Evolutionary conservation across 1,140 invertebrate species (phyloP), one percentile per base, ranked within the genome.

Genomic region (Rhynchophorus ferrugineus): DNA sequence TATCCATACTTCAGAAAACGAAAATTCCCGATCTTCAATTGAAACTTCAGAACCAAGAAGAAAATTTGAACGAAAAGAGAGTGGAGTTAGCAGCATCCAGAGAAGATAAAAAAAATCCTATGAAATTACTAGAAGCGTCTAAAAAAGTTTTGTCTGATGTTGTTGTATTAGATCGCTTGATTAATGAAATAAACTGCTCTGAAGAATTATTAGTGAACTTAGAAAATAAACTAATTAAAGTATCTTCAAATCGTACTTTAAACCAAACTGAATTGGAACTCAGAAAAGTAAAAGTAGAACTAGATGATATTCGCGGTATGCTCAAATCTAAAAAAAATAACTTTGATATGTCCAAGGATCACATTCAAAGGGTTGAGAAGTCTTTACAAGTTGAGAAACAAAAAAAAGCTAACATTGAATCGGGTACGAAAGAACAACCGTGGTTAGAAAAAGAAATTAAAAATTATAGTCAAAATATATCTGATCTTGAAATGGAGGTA

Each of bases 201-300:
- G 49, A 64, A 22, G 24, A 29, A 11, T 54, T 52, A 42, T 50
- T 66, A 13, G 37, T 45, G 9, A 35, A 70, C 50, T 56, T 77
- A 7, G 69, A 77, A 37, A 2, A 65, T 35, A 65, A 72, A 2
- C 61, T 73, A 1, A 65, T 72, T 22, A 65, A 69, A 17, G 49
- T 76, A 0, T 67, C 71, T 42, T 71, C 67, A 18, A 63, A 69
- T 17, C 70, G 71, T 3, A 70, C 70, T 1, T 69, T 72, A 46
- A 70, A 75, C 43, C 73, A 73, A 47, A 52, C 74, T 16, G 73
- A 76, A 52, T 65, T 63, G 35, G 65, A 72, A 43, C 59, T 77
- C 11, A 58, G 57, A 46, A 67, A 69, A 18, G 55, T 69, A 16
- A 75, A 75, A 58, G 65, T 66, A 44, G 72, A 67, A 44, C 37